Evolutionary conservation across 1,140 invertebrate genomes (phyloP).

Genomic region (Chionoecetes opilio): DNA sequence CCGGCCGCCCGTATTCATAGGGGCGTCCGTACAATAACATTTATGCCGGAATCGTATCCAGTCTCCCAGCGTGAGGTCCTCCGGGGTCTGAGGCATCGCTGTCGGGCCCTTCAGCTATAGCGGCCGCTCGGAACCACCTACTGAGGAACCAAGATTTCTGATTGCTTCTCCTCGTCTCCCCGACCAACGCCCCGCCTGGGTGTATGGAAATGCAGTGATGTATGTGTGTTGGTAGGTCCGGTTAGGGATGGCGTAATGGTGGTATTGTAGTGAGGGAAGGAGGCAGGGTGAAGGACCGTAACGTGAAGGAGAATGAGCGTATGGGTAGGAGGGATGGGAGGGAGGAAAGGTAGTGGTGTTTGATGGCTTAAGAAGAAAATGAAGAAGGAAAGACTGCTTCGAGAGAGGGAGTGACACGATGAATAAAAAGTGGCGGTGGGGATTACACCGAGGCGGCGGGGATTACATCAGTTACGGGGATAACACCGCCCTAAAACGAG

Average conservation of each 20-base stretch:
- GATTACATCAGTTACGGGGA: not conserved
- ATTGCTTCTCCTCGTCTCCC: not conserved
- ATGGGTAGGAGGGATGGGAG: too few species aligned
- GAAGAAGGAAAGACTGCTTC: not conserved
- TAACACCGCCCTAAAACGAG: not conserved
- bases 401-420: slow-evolving; percentile 1
- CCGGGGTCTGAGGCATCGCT: not conserved
- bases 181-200: not conserved
- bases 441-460: not conserved
- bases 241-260: too few species aligned
- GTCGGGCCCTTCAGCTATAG: not conserved
- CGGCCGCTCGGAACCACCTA: not conserved
- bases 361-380: not conserved
- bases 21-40: not conserved
- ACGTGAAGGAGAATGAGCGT: too few species aligned
- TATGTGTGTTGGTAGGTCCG: not conserved
- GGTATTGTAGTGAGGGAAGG: too few species aligned
- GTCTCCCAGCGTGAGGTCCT: not conserved
- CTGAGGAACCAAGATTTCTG: not conserved
- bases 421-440: not conserved
- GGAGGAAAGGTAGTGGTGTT: too few species aligned
- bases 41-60: slow-evolving; percentile 13
- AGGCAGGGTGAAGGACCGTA: too few species aligned
- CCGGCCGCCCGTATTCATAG: not conserved
- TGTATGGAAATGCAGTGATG: not conserved